phyloP scores from a whole-genome alignment of 2,113 vertebrate genomes.

The Gallinago undulata region DNA sequence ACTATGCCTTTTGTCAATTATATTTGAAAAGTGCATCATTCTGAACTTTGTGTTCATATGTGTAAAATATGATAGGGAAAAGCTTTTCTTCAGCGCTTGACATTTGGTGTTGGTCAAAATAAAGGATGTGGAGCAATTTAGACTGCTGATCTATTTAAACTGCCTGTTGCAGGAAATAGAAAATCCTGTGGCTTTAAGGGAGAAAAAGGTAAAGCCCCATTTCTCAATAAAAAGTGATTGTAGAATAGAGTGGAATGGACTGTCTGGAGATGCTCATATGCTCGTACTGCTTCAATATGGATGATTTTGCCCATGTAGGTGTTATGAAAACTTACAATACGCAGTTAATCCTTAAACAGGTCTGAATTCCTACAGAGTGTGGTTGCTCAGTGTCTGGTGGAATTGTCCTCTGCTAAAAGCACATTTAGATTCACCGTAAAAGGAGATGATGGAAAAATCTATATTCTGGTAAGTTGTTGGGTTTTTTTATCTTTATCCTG shows the following conservation, averaged over 20 bases:
- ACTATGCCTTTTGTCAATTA: not conserved
- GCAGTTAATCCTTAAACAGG: constrained; percentile 74
- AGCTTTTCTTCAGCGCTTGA: not conserved
- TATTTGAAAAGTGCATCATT: not conserved
- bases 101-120: not conserved
- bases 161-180: not conserved
- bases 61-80: not conserved
- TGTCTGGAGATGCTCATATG: not conserved
- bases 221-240: not conserved
- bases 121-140: not conserved
- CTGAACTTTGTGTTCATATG: not conserved
- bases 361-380: constrained; percentile 82
- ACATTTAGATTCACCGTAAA: constrained; percentile 90
- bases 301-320: constrained; percentile 8
- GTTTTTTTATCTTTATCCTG: not conserved
- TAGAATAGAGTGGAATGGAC: not conserved
- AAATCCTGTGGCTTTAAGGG: not conserved
- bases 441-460: constrained; percentile 80
- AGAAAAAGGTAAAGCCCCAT: not conserved
- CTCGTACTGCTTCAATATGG: not conserved
- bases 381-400: constrained; percentile 81
- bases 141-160: not conserved
- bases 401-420: constrained; percentile 83
- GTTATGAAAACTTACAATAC: not conserved
- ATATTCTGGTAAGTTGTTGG: constrained; percentile 83